These are phyloP conservation scores for Grammomys surdaster DNA, from an alignment of 2,113 vertebrate genomes.

Conservation along the genomic window DNA sequence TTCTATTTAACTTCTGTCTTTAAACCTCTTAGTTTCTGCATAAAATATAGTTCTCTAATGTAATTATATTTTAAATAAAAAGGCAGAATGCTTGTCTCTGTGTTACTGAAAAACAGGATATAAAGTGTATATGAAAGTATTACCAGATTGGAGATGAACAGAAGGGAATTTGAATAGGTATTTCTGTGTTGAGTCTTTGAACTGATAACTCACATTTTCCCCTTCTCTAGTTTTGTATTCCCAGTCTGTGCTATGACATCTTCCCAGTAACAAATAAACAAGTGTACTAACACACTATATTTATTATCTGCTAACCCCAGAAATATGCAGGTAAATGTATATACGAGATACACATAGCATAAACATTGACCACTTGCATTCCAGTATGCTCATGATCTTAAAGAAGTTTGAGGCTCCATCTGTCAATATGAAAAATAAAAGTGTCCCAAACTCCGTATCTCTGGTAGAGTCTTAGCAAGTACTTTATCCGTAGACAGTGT, in stretches of 20 bases:
- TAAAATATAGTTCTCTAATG: neutral
- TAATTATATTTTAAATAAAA: conserved; percentile 24
- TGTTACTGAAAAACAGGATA: neutral
- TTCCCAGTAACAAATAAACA: neutral
- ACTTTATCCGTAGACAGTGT: neutral
- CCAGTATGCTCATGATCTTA: neutral
- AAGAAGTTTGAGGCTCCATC: neutral
- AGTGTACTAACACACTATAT: neutral
- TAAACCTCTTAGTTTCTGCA: neutral
- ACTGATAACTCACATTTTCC: neutral
- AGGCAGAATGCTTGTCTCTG: neutral
- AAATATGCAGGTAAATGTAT: neutral
- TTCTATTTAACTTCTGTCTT: neutral
- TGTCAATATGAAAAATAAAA: neutral
- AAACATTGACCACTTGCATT: neutral
- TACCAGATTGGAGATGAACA: neutral
- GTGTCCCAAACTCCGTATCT: neutral
- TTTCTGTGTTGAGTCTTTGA: conserved; percentile 15
- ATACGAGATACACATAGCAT: neutral
- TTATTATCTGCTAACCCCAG: neutral
- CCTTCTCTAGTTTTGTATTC: neutral
- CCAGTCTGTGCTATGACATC: neutral
- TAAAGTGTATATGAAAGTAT: neutral
- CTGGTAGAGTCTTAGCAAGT: neutral
- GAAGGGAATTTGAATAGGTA: neutral